A percentile compares a stretch with the other conserved stretches of the same genome.
phyloP scores from a whole-genome alignment of 2,797 vertebrate genomes.

The Psittacula derbiana region DNA sequence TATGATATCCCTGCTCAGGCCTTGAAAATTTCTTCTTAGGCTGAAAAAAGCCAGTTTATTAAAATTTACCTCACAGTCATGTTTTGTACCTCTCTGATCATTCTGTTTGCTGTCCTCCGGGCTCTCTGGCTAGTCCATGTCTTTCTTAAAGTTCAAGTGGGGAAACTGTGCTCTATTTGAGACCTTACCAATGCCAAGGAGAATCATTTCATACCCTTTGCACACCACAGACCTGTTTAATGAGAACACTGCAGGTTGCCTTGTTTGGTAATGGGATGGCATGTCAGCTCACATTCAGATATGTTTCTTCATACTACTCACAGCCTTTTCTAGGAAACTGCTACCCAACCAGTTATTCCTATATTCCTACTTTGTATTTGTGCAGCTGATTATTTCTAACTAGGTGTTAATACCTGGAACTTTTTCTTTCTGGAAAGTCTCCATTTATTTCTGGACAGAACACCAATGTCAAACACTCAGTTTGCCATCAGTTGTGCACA shows the following conservation, averaged over 20 bases:
- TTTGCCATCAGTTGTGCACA: neutral
- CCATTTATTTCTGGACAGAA: neutral
- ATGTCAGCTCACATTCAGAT: neutral
- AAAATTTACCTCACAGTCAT: neutral
- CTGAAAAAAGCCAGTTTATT: neutral
- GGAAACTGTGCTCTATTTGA: neutral
- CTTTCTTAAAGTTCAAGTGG: neutral
- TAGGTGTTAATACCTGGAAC: neutral
- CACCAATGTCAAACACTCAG: neutral
- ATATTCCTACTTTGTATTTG: neutral
- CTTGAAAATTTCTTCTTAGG: neutral
- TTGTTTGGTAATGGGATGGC: neutral
- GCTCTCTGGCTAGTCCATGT: neutral
- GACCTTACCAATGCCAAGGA: neutral
- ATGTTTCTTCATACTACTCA: neutral
- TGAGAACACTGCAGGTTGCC: neutral
- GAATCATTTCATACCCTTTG: neutral
- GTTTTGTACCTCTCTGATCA: neutral
- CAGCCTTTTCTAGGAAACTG: neutral
- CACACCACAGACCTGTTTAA: neutral
- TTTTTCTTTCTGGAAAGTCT: neutral
- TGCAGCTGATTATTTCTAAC: neutral
- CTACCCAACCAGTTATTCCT: neutral
- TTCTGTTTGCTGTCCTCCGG: neutral
- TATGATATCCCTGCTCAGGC: neutral